Evolutionary conservation across 1,140 invertebrate genomes (phyloP).

Genomic region (Mercenaria mercenaria): DNA sequence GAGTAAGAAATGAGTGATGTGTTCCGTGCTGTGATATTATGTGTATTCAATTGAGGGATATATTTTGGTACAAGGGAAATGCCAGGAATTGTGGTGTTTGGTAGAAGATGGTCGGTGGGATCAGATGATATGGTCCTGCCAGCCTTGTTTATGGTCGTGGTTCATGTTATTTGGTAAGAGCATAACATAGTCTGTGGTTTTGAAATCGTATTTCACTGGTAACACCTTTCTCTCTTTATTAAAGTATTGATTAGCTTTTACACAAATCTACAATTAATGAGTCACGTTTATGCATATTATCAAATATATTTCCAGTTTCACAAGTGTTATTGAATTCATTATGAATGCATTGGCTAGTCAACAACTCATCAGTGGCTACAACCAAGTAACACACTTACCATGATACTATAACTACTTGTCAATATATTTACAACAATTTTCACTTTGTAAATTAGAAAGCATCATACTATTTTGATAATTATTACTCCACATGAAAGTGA

Average conservation of each 20-base stretch:
- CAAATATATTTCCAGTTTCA: too few relatives aligned
- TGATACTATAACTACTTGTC: too few relatives aligned
- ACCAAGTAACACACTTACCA: too few relatives aligned
- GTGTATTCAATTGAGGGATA: conserved; percentile 20
- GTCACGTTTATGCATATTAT: too few relatives aligned
- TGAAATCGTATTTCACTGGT: neutral
- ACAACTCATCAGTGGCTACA: too few relatives aligned
- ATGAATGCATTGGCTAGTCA: too few relatives aligned
- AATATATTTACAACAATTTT: too few relatives aligned
- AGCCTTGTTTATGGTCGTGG: conserved; percentile 91
- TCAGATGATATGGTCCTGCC: conserved; percentile 96
- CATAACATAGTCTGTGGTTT: neutral
- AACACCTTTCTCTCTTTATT: neutral
- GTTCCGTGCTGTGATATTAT: conserved; percentile 6
- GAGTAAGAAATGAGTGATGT: conserved; percentile 1
- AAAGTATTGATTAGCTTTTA: neutral
- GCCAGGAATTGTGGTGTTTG: conserved; percentile 95
- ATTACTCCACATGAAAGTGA: too few relatives aligned
- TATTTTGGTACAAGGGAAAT: conserved; percentile 86
- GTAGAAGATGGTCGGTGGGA: conserved; percentile 94
- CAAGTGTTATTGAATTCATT: too few relatives aligned
- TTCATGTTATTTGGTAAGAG: conserved; percentile 93
- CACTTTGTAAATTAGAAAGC: too few relatives aligned
- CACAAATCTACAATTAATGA: neutral
- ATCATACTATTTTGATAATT: too few relatives aligned